Base-by-base conservation (phyloP, 2,797 vertebrate genomes). In the Sebastes hubbsi region DNA sequence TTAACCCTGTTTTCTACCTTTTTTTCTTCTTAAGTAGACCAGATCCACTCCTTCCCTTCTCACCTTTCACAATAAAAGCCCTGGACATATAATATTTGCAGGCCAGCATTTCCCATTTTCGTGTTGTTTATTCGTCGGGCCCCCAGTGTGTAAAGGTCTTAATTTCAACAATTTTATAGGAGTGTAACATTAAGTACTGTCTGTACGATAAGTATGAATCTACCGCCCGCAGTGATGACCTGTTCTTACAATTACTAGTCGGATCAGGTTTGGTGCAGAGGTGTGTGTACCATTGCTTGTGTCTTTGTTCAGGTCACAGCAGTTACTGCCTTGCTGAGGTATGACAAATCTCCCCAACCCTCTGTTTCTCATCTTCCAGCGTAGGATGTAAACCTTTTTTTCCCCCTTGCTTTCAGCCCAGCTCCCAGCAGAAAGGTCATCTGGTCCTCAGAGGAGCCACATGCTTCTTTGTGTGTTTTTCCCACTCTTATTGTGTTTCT, bases 361-460 rank as follows among this genome's bases (percentile, higher is more conserved):
- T 64, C 36, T 25, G 67, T 88, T 87, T 56, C 65, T 78, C 81
- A 75, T 86, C 72, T 75, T 61, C 46, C 38, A 60, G 24, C 69
- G 67, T 20, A 49, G 2, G 18, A 75, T 85, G 75, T 70, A 79
- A 78, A 73, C 22, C 59, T 87, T 7, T 56, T 65, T 80, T 46
- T 27, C 1, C 6, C 4, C 16, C n/a, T 80, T 60, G 54, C 79
- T 71, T 86, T 88, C 81, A 80, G 62, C 66, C 66, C 65, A 62
- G 77, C 71, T 78, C 52, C 56, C 34, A 70, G 6, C 77, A 68
- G 52, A 90, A 91, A 92, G 89, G 88, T 91, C 92, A 78, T 68
- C 49, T 29, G 16, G 61, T 70, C 73, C 78, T 84, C 80, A 56
- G 63, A 75, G 72, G 80, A 63, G 70, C 67, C 74, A 76, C 49